A percentile compares a stretch with the other conserved stretches of the same genome.
Evolutionary conservation across 2,888 invertebrate genomes (phyloP).

Genomic region (Platerodrilus igneus): DNA sequence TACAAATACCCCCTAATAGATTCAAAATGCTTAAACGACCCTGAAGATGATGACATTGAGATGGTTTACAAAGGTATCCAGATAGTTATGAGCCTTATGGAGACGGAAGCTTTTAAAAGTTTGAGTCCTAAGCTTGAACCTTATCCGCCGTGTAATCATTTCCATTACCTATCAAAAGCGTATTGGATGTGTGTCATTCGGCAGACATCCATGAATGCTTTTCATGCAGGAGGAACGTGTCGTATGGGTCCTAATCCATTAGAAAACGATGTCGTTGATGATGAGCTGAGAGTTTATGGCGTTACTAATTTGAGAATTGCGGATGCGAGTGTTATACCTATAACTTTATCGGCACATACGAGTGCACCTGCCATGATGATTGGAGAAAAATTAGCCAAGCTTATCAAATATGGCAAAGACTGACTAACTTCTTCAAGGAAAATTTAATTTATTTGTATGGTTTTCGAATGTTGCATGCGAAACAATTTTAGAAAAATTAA

Average conservation of each 20-base stretch:
- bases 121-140: slow-evolving; percentile 52
- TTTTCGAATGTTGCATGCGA: no score
- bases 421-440: no score
- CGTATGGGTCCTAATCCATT: slow-evolving; percentile 63
- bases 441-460: no score
- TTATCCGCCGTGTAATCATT: slow-evolving; percentile 48
- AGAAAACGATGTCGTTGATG: slow-evolving; percentile 58
- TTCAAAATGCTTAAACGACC: slow-evolving; percentile 31
- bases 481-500: no score
- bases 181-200: slow-evolving; percentile 62
- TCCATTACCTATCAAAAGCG: slow-evolving; percentile 53
- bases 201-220: slow-evolving; percentile 56
- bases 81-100: slow-evolving; percentile 23
- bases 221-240: slow-evolving; percentile 63
- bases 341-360: slow-evolving; percentile 60
- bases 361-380: slow-evolving; percentile 64
- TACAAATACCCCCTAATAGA: slow-evolving; percentile 36
- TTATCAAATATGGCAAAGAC: no score
- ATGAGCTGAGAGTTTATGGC: slow-evolving; percentile 57
- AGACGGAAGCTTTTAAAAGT: slow-evolving; percentile 56
- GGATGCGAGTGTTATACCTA: slow-evolving; percentile 63
- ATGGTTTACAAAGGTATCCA: slow-evolving; percentile 58
- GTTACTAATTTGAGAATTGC: slow-evolving; percentile 56
- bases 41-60: slow-evolving; percentile 58
- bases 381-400: slow-evolving; percentile 65